Evolutionary conservation across 92 coral and sea anemone genomes (phyloP), one percentile per base, ranked within the genome.

Genomic region (Parazoanthus darwini): DNA sequence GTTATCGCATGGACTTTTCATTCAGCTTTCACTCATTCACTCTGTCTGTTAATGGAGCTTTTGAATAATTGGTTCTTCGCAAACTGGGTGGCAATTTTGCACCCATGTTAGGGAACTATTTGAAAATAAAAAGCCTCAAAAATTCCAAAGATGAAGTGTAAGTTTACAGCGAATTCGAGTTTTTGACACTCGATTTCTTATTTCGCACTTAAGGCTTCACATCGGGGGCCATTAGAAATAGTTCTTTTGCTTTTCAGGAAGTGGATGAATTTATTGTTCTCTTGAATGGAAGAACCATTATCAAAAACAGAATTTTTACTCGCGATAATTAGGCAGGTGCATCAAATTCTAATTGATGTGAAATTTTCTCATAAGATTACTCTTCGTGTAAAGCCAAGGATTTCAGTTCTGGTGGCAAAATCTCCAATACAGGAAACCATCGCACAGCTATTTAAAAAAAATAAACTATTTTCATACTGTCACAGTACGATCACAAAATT

Each of bases 281-380:
- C 35, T 86, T 86, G 70, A 84, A 86, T 86, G 78, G 86, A 73
- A 91, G 83, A 82, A 73, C 87, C 79, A 86, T 92, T 91, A 68
- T 86, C 80, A 82, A 76, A 73, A 86, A 76, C 74, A 90, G 85
- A 91, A 65, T 86, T 90, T 88, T 82, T 82, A 50, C 78, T 82
- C 86, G 82, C 76, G 90, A 86, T 92, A 89, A 92, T 88, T 26
- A 11, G 74, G 90, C 94, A 92, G 94, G 94, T 92, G 94, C 84
- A 43, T 86, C 73, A 86, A 79, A 75, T 80, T 85, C 87, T 74
- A 75, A 81, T 86, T 86, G 92, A 92, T 89, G 82, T 43, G 77
- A 68, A 58, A 92, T 63, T 80, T 79, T 89, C 92, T 87, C 94
- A 92, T 92, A 92, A 76, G 86, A 86, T 80, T 77, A 56, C 86